Conservation (phyloP, 2,888 invertebrate species). For the Drosophila mercatorum region DNA sequence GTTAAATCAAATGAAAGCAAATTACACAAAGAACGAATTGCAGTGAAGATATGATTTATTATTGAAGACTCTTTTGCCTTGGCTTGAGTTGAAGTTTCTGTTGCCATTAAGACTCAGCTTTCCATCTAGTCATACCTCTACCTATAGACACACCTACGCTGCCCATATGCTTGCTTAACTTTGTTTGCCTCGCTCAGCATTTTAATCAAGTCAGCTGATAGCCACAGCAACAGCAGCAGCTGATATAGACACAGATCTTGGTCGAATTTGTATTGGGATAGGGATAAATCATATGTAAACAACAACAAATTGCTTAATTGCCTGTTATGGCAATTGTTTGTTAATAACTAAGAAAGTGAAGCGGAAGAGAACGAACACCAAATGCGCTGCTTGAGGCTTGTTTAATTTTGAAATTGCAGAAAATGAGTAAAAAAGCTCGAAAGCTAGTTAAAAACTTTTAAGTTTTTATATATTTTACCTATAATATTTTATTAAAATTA, state of each 20-base stretch:
- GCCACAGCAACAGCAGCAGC: slow-evolving; percentile 14
- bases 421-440: too few species aligned
- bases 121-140: too few species aligned
- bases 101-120: too few species aligned
- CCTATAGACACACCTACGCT: slow-evolving; percentile 7
- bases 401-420: background rate
- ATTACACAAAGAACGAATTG: background rate
- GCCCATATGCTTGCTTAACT: slow-evolving; percentile 32
- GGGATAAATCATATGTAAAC: slow-evolving; percentile 47
- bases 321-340: slow-evolving; percentile 20
- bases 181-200: slow-evolving; percentile 27
- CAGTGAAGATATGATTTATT: background rate
- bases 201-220: slow-evolving; percentile 64
- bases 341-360: slow-evolving; percentile 14
- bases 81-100: background rate
- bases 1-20: background rate
- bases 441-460: too few species aligned
- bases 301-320: slow-evolving; percentile 59
- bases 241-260: slow-evolving; percentile 34
- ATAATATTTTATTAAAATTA: too few species aligned
- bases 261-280: slow-evolving; percentile 35
- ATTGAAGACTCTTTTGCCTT: background rate
- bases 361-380: background rate
- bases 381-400: slow-evolving; percentile 13
- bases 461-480: too few species aligned